A percentile compares a stretch with the other conserved stretches of the same genome.
These are phyloP conservation scores for Monopis laevigella DNA, from an alignment of 2,888 invertebrate genomes.

Conservation along the genomic window DNA sequence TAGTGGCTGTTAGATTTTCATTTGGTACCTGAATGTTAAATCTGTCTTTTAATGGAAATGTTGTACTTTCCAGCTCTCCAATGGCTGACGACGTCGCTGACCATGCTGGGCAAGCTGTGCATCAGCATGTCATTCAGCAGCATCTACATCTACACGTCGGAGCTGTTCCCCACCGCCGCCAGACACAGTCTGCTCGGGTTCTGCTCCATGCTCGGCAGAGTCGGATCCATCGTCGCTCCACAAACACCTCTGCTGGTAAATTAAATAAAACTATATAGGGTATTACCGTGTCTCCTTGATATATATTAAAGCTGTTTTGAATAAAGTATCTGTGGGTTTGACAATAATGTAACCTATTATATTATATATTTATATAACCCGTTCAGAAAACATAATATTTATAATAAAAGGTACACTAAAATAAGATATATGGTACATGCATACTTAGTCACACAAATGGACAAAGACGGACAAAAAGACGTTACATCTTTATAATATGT, in stretches of 20 bases:
- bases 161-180: slow-evolving; percentile 73
- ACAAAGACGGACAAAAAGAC: no score
- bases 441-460: no score
- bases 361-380: neutral
- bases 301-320: neutral
- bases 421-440: no score
- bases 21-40: neutral
- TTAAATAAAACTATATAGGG: neutral
- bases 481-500: no score
- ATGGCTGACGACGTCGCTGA: slow-evolving; percentile 40
- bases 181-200: slow-evolving; percentile 70
- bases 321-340: neutral
- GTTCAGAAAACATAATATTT: neutral
- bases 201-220: slow-evolving; percentile 73
- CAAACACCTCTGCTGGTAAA: slow-evolving; percentile 72
- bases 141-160: slow-evolving; percentile 68
- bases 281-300: no score
- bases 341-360: neutral
- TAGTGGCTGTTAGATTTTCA: neutral
- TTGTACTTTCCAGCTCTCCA: slow-evolving; percentile 13
- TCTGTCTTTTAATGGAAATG: neutral
- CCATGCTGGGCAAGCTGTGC: slow-evolving; percentile 54
- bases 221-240: slow-evolving; percentile 73
- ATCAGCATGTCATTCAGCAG: slow-evolving; percentile 59
- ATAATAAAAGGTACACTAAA: no score